A percentile compares a stretch with the other conserved stretches of the same genome.
These are phyloP conservation scores for Crotophaga sulcirostris DNA, from an alignment of 2,113 vertebrate genomes.

Conservation along the genomic window DNA sequence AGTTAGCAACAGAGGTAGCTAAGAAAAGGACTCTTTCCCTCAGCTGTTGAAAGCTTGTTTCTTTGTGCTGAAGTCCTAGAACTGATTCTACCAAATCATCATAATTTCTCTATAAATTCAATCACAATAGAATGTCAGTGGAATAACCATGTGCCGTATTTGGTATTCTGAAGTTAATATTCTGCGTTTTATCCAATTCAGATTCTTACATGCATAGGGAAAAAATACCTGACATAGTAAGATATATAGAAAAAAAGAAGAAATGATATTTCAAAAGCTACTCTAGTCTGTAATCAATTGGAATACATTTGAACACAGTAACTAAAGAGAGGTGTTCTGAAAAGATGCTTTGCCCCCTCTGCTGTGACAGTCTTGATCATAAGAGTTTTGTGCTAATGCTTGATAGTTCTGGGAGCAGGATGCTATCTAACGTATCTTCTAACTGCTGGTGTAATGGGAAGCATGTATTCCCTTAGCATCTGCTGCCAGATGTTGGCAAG, in stretches of 20 bases:
- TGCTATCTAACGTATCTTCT: neutral
- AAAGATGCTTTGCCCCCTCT: neutral
- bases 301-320: neutral
- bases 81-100: neutral
- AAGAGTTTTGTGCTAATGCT: neutral
- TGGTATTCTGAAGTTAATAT: neutral
- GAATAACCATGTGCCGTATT: neutral
- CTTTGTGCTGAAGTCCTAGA: neutral
- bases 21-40: neutral
- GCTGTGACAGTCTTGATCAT: neutral
- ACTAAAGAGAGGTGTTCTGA: neutral
- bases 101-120: neutral
- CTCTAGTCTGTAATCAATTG: neutral
- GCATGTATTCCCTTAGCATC: neutral
- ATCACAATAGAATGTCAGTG: neutral
- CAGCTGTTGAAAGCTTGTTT: neutral
- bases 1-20: neutral
- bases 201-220: accelerated
- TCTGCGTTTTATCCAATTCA: neutral
- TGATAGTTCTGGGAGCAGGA: neutral
- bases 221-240: neutral
- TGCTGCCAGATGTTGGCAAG: slow-evolving; percentile 31
- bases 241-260: neutral
- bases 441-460: neutral
- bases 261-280: neutral